A percentile compares a stretch with the other conserved stretches of the same genome.
Evolutionary conservation across 2,113 vertebrate genomes (phyloP).

Genomic region (Condylura cristata): DNA sequence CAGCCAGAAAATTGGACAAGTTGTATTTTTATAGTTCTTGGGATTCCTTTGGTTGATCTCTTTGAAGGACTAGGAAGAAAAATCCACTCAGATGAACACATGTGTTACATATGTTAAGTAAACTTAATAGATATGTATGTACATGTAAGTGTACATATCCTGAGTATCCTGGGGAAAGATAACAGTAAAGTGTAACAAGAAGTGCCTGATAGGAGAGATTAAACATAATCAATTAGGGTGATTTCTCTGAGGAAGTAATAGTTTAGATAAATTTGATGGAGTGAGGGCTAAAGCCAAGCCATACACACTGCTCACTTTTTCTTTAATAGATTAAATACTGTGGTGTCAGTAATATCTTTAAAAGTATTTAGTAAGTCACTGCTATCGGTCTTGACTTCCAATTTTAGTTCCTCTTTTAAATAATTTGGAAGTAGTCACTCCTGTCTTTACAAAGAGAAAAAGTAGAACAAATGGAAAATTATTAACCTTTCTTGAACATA

Average conservation of each 20-base stretch:
- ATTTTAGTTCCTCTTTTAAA: background rate
- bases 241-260: background rate
- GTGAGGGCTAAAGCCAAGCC: too few relatives aligned
- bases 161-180: background rate
- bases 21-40: background rate
- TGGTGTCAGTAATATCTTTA: conserved; percentile 21
- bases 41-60: background rate
- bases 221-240: background rate
- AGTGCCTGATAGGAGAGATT: background rate
- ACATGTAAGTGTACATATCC: too few relatives aligned
- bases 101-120: too few relatives aligned
- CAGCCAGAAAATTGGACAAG: background rate
- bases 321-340: conserved; percentile 32
- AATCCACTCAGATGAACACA: background rate
- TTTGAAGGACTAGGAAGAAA: background rate
- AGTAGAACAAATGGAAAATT: background rate
- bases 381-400: background rate
- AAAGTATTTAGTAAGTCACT: background rate
- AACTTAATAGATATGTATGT: too few relatives aligned
- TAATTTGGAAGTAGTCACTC: background rate
- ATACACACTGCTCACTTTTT: background rate
- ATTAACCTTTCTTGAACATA: background rate
- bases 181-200: background rate
- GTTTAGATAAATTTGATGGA: background rate
- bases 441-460: background rate